A percentile compares a stretch with the other conserved stretches of the same genome.
Evolutionary conservation across 2,113 vertebrate species (phyloP).

Genomic region (Oxyruncus cristatus): DNA sequence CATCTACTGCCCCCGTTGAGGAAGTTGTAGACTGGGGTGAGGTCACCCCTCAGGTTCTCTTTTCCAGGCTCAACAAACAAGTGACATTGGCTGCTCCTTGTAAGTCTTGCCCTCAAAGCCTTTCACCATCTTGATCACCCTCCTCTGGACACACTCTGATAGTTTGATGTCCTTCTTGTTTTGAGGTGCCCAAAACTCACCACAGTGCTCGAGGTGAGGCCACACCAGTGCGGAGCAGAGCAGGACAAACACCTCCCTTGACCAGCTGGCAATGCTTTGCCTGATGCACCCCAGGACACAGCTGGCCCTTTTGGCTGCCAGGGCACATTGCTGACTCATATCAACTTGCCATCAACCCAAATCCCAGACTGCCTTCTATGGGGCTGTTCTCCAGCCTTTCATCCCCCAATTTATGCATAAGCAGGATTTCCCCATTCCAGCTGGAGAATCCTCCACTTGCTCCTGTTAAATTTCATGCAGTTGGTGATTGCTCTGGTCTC

Average conservation of each 20-base stretch:
- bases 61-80: neutral
- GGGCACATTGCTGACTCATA: neutral
- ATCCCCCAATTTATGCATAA: neutral
- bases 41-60: neutral
- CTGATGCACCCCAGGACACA: neutral
- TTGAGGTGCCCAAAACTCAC: neutral
- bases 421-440: neutral
- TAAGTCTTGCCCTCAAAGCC: neutral
- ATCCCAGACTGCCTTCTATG: accelerated
- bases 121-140: neutral
- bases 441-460: neutral
- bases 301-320: neutral
- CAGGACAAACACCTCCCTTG: accelerated
- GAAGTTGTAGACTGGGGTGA: accelerated
- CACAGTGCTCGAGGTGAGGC: neutral
- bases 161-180: neutral
- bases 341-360: neutral
- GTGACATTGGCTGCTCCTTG: neutral
- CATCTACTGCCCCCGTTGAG: accelerated
- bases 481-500: neutral
- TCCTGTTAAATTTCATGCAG: neutral
- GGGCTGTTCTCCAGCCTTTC: neutral
- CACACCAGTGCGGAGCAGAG: neutral
- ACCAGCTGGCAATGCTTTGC: accelerated
- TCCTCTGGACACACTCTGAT: neutral